A percentile compares a stretch with the other conserved stretches of the same genome.
Conservation (phyloP, 2,113 vertebrate species). For the Lophotis ruficrista region DNA sequence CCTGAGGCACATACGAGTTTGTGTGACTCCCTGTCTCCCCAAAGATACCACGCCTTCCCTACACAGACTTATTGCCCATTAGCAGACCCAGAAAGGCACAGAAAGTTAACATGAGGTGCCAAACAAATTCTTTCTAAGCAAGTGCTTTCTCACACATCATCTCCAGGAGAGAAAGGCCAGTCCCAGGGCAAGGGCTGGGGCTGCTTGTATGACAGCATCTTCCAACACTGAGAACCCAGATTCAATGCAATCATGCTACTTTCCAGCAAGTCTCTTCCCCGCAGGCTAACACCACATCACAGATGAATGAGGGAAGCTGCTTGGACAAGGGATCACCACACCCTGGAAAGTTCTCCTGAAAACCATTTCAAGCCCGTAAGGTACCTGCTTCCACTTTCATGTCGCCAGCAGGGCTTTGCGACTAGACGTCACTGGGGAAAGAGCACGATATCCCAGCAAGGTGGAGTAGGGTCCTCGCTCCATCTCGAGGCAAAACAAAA, state of each 20-base stretch:
- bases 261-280: neutral
- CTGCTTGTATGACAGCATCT: neutral
- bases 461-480: neutral
- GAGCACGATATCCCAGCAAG: neutral
- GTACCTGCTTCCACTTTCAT: neutral
- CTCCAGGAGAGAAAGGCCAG: neutral
- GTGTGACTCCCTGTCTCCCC: neutral
- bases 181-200: neutral
- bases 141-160: neutral
- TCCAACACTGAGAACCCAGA: neutral
- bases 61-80: accelerated
- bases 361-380: accelerated
- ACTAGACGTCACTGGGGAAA: neutral
- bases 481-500: neutral
- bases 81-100: neutral
- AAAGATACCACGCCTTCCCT: neutral
- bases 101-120: neutral
- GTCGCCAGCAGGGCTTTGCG: accelerated
- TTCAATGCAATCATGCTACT: accelerated
- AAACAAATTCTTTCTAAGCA: neutral
- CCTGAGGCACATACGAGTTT: neutral
- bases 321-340: neutral
- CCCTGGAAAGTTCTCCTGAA: neutral
- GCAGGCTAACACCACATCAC: accelerated
- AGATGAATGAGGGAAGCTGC: neutral